phyloP scores from a whole-genome alignment of 2,888 invertebrate genomes.

The Aleiodes leptofemur region DNA sequence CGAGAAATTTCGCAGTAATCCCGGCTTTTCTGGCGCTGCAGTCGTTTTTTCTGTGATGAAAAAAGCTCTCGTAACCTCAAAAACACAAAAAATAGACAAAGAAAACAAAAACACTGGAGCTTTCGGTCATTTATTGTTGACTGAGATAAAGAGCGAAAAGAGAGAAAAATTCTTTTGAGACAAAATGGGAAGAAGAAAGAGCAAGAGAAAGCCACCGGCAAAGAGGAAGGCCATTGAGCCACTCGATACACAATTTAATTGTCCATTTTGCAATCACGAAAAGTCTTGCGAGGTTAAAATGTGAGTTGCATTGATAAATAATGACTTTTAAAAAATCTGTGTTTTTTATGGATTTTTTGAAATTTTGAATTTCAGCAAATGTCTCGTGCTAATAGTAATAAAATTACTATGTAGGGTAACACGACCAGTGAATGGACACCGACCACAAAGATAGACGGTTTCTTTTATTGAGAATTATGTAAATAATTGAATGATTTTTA shows the following conservation, averaged over 20 bases:
- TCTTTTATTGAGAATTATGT: no score
- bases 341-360: constrained; percentile 27
- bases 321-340: constrained; percentile 33
- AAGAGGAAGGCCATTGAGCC: constrained; percentile 95
- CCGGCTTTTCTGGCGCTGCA: no score
- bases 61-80: neutral
- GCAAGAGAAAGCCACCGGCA: constrained; percentile 97
- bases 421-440: no score
- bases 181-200: constrained; percentile 95
- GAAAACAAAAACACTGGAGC: neutral
- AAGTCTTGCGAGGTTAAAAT: constrained; percentile 99
- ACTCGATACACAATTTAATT: constrained; percentile 96
- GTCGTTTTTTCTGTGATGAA: no score
- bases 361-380: no score
- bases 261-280: constrained; percentile 99
- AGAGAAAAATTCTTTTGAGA: neutral
- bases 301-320: constrained; percentile 78
- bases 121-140: constrained; percentile 1
- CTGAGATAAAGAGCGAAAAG: neutral
- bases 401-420: no score
- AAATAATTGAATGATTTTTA: no score
- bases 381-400: neutral
- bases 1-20: no score
- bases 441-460: no score
- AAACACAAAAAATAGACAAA: neutral